Evolutionary conservation across 2,797 vertebrate species (phyloP), one percentile per base, ranked within the genome.

Genomic region (Nothura maculosa): DNA sequence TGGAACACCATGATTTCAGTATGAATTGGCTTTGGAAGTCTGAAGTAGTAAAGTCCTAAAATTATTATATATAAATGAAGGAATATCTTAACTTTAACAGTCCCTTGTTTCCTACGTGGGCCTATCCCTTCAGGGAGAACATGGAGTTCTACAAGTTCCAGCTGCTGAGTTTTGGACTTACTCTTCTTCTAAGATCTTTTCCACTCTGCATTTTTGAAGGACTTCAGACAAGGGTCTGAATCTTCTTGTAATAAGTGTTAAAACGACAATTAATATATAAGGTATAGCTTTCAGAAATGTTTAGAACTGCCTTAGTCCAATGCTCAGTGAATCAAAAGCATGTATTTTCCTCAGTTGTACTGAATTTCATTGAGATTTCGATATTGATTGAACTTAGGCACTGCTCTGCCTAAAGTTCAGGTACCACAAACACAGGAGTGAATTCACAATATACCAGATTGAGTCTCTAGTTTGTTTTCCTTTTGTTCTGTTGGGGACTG

Each of bases 1-100:
- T 80, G 70, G 64, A 68, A 93, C 52, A 66, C 67, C 73, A 70
- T 61, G 57, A 85, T 91, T 96, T 95, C 83, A 76, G 42, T 81
- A 72, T 0, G 4, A 67, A 90, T 61, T 92, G 64, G 32, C 75
- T 96, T 91, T 19, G 57, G 78, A 90, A 79, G 13, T 47, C 42
- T 63, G 12, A 90, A 86, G 24, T 64, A 86, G 25, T 82, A 55
- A 79, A 83, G 30, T 67, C 38, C 27, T 90, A 68, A 89, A 91
- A 72, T 77, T 68, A 75, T n/a, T 50, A 72, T 62, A 54, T 30
- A 42, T 61, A 77, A 88, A 84, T 69, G 75, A 64, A 90, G 92
- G 76, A 85, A 62, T 64, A 58, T 27, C n/a, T 67, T 81, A 40
- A 87, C 42, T 87, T 89, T 83, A 89, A 83, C 2, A 17, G 68